A percentile compares a stretch with the other conserved stretches of the same genome.
Conservation (phyloP, 2,797 vertebrate genomes). For the Fratercula arctica region DNA sequence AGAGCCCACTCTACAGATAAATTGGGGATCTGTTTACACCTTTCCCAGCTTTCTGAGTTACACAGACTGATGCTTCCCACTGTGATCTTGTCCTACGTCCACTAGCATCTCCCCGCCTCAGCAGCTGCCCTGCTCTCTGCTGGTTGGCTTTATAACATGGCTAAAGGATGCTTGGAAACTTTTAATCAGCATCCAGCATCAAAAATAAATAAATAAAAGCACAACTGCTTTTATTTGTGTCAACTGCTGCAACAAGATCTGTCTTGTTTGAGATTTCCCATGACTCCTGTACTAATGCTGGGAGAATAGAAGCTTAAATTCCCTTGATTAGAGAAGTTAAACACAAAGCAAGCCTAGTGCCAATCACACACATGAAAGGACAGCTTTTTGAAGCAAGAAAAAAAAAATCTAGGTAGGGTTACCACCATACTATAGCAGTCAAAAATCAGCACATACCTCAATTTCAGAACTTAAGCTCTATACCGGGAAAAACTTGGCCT, state of each 20-base stretch:
- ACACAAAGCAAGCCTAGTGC: conserved; percentile 55
- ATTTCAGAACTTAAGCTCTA: background rate
- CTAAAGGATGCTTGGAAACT: conserved; percentile 48
- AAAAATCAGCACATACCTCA: conserved; percentile 48
- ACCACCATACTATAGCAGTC: conserved; percentile 14
- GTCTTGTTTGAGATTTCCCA: conserved; percentile 62
- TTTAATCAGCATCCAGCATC: conserved; percentile 48
- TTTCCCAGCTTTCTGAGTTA: conserved; percentile 72
- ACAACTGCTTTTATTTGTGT: conserved; percentile 57
- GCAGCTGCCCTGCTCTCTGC: conserved; percentile 41
- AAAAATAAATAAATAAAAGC: conserved; percentile 57
- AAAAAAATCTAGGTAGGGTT: conserved; percentile 49
- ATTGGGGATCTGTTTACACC: conserved; percentile 82
- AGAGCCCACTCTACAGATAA: conserved; percentile 79
- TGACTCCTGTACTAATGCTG: conserved; percentile 60
- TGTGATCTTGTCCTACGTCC: conserved; percentile 52
- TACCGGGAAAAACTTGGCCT: background rate
- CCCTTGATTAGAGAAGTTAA: conserved; percentile 68
- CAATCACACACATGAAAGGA: conserved; percentile 52
- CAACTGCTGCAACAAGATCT: conserved; percentile 69
- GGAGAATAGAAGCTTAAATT: conserved; percentile 48
- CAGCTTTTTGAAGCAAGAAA: conserved; percentile 9
- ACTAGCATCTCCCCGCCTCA: conserved; percentile 19
- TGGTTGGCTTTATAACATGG: conserved; percentile 34
- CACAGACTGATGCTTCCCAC: conserved; percentile 67